Percentiles rank a stretch among this genome's conserved stretches.
Conservation (phyloP, 1,140 invertebrate genomes). For the Heterodera schachtii region DNA sequence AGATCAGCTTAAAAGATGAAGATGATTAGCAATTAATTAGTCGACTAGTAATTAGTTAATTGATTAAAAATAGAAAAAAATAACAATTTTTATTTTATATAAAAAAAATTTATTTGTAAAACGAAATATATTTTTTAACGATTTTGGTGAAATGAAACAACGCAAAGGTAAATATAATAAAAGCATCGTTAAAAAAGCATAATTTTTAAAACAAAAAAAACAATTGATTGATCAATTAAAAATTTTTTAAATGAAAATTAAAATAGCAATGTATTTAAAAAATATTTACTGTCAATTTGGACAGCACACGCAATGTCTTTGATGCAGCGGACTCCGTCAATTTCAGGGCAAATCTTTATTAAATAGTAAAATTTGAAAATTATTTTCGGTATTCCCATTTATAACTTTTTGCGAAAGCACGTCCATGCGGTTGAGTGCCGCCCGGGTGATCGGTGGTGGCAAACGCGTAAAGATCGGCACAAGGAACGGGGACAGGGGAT, state of each 20-base stretch:
- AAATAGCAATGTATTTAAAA: neutral
- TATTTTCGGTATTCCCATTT: neutral
- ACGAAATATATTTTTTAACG: too few relatives aligned
- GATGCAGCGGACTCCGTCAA: conserved; percentile 58
- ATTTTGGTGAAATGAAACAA: too few relatives aligned
- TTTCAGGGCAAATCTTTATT: conserved; percentile 58
- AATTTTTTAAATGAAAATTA: too few relatives aligned
- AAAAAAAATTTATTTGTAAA: too few relatives aligned
- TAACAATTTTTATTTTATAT: too few relatives aligned
- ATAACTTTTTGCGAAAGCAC: conserved; percentile 62
- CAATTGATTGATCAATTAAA: too few relatives aligned
- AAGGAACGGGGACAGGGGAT: conserved; percentile 51
- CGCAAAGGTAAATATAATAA: too few relatives aligned
- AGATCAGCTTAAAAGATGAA: conserved; percentile 43
- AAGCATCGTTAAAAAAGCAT: too few relatives aligned
- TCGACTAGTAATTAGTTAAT: too few relatives aligned
- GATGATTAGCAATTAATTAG: too few relatives aligned
- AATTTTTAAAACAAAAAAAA: too few relatives aligned
- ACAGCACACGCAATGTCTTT: conserved; percentile 55
- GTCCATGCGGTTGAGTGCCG: conserved; percentile 57
- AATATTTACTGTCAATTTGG: conserved; percentile 48
- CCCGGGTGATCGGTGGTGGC: conserved; percentile 50
- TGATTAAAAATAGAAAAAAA: too few relatives aligned
- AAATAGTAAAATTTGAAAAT: neutral
- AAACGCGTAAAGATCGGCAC: conserved; percentile 62